Evolutionary conservation across 2,113 vertebrate species (phyloP).

Genomic region (Dromas ardeola): DNA sequence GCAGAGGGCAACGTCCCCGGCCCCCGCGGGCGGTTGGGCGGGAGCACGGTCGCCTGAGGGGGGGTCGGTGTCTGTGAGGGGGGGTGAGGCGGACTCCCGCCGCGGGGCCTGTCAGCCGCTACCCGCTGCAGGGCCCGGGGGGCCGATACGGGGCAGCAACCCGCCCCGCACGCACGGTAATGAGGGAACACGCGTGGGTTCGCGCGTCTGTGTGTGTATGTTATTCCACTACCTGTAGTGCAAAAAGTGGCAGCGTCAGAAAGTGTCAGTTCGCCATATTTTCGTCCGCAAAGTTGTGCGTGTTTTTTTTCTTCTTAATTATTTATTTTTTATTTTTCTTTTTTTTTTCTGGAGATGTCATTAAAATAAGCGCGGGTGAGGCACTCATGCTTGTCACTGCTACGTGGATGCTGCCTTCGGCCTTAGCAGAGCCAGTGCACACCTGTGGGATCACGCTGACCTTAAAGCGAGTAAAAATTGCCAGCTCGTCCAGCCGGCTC

Average conservation of each 20-base stretch:
- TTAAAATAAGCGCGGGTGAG: not conserved
- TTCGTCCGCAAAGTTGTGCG: not conserved
- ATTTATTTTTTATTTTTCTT: too few relatives aligned
- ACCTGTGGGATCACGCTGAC: not conserved
- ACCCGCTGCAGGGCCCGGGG: not conserved
- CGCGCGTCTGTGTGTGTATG: not conserved
- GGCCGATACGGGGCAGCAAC: rapidly evolving
- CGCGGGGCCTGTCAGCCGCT: not conserved
- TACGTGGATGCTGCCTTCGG: not conserved
- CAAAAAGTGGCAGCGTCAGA: not conserved
- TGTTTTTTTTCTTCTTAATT: not conserved
- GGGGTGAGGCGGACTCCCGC: not conserved
- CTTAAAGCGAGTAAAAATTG: not conserved
- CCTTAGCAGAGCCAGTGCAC: not conserved
- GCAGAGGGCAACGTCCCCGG: not conserved
- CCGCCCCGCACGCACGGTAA: rapidly evolving
- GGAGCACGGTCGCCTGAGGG: not conserved
- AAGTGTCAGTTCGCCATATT: too few relatives aligned
- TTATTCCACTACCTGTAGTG: not conserved
- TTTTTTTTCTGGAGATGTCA: not conserved
- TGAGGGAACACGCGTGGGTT: not conserved
- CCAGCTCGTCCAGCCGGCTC: not conserved
- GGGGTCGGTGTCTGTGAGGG: not conserved
- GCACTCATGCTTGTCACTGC: not conserved
- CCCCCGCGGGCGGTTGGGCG: not conserved